Evolutionary conservation across 64 coral and sea anemone species (phyloP), one percentile per base, ranked within the genome.

Genomic region (Dendrophyllia cribrosa): DNA sequence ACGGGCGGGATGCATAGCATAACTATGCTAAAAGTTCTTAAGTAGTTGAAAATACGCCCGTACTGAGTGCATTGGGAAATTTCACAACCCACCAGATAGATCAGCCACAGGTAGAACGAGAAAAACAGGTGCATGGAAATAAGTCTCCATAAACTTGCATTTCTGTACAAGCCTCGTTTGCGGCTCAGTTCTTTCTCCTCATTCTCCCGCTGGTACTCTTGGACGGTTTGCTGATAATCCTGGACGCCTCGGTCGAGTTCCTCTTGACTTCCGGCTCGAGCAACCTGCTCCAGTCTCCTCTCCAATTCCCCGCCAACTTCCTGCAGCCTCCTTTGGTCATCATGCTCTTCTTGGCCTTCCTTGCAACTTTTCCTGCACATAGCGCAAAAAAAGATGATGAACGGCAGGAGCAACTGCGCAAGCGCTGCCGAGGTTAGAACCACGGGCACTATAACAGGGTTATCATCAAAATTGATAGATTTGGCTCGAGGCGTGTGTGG

Each of bases 51-150:
- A 25, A 97, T 74, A 17, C 23, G 23, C 20, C 92, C 95, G 51
- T 91, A 87, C 25, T 21, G 20, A 20, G 87, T 70, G 21, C 95
- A 96, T 45, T 96, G 44, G 19, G 80, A 77, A 20, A 93, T 59
- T 43, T 64, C 85, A 60, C 92, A 97, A 43, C 87, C 82, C 70
- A 88, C 51, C 11, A 97, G 46, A 67, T 82, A 97, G 9, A 97
- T 44, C 4, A 88, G 70, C 95, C 95, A 97, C 19, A 97, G 64
- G 55, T 82, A 94, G 25, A 97, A 97, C 7, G 95, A 97, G 48
- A 97, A 87, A 69, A 74, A 94, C 73, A 97, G 50, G 4, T 88
- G 58, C 92, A 97, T 94, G 0, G 95, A 97, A 48, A 78, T 66
- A 22, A 97, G 66, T 12, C 95, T 77, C 4, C 61, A 46, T 13